Evolutionary conservation across 2,113 vertebrate genomes (phyloP).

Genomic region (Rhynchopsitta pachyrhyncha): DNA sequence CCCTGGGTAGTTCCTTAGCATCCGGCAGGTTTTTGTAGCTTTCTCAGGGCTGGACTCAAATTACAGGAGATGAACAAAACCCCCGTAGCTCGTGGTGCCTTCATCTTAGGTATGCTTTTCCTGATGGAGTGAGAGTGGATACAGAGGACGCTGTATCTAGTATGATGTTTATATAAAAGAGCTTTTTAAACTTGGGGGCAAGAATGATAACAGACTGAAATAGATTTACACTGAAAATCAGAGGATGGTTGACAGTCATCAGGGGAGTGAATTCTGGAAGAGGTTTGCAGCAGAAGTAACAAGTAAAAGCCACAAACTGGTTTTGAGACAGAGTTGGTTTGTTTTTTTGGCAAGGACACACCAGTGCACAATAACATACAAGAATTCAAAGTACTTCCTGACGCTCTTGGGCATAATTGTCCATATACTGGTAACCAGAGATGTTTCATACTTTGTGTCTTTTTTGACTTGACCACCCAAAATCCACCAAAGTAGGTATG

Average conservation of each 20-base stretch:
- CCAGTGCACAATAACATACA: not conserved
- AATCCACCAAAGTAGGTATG: not conserved
- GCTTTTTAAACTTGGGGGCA: not conserved
- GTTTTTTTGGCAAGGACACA: not conserved
- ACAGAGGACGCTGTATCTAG: not conserved
- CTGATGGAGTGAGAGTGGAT: not conserved
- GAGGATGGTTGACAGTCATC: not conserved
- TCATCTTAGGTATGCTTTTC: not conserved
- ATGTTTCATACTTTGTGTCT: not conserved
- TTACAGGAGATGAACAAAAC: not conserved
- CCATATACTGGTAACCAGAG: not conserved
- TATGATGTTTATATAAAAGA: not conserved
- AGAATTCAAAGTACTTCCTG: constrained; percentile 18
- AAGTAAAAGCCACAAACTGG: not conserved
- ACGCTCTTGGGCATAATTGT: not conserved
- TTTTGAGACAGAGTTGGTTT: not conserved
- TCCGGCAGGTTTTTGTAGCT: not conserved
- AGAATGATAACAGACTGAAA: not conserved
- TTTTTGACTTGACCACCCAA: not conserved
- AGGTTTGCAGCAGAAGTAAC: not conserved
- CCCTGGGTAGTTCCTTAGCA: not conserved
- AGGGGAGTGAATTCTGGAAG: not conserved
- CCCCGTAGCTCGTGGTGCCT: not conserved
- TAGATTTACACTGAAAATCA: not conserved
- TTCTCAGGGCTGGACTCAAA: not conserved